phyloP scores from a whole-genome alignment of 2,888 invertebrate genomes.

The Sialis fuliginosa region DNA sequence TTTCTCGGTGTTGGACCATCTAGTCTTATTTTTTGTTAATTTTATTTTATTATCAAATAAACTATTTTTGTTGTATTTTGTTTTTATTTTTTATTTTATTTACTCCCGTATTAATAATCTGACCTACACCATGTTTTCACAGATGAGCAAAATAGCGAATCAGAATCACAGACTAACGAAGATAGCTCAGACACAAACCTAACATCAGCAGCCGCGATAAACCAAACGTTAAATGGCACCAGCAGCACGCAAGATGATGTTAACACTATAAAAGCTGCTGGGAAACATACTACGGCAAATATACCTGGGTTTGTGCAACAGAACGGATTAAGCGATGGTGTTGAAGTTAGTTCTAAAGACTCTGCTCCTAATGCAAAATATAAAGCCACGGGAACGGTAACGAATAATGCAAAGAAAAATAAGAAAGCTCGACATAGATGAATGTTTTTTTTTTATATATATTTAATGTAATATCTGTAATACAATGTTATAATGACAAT shows the following conservation, averaged over 20 bases:
- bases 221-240: neutral
- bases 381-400: constrained; percentile 45
- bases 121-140: constrained; percentile 19
- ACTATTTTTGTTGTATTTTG: constrained; percentile 3
- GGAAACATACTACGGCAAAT: constrained; percentile 19
- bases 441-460: constrained; percentile 13
- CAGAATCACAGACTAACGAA: constrained; percentile 69
- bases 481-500: constrained; percentile 3
- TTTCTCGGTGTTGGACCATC: neutral
- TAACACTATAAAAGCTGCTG: constrained; percentile 20
- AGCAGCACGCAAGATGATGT: constrained; percentile 21
- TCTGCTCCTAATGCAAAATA: constrained; percentile 15
- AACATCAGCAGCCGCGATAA: constrained; percentile 17
- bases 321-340: constrained; percentile 21
- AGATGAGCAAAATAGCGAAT: constrained; percentile 76
- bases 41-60: constrained; percentile 3
- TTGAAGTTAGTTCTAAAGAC: constrained; percentile 16
- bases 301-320: constrained; percentile 5
- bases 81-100: constrained; percentile 7
- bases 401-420: constrained; percentile 50
- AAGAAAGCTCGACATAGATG: constrained; percentile 73
- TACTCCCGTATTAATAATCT: constrained; percentile 1
- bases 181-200: constrained; percentile 46
- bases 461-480: constrained; percentile 4
- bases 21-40: constrained; percentile 2